Percentiles rank a stretch among this genome's conserved stretches.
Conservation (phyloP, 2,113 vertebrate species). For the Platysternon megacephalum region DNA sequence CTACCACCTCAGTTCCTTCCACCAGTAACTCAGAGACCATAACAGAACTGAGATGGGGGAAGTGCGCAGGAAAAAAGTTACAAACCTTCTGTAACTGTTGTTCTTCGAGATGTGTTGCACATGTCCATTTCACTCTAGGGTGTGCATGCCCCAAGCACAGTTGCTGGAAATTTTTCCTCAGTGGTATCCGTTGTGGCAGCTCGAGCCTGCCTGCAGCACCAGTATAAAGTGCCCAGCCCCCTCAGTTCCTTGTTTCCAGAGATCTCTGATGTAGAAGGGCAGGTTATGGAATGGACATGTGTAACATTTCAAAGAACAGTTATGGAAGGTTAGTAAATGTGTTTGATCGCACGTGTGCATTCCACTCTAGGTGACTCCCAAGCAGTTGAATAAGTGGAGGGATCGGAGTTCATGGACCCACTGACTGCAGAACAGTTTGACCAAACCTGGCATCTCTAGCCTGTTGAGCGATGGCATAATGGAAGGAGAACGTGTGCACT, state of each 20-base stretch:
- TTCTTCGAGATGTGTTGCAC: background rate
- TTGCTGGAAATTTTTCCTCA: background rate
- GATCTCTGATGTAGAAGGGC: background rate
- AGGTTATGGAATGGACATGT: background rate
- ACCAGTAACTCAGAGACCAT: background rate
- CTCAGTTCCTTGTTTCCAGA: background rate
- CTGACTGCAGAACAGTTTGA: no score
- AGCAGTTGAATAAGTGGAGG: background rate
- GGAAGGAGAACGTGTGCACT: no score
- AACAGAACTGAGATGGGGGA: background rate
- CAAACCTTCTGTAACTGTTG: background rate
- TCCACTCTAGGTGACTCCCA: background rate
- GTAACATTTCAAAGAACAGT: background rate
- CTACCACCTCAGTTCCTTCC: background rate
- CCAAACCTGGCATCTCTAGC: no score
- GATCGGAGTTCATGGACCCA: background rate
- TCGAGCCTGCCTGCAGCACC: background rate
- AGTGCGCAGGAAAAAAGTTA: background rate
- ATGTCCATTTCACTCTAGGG: background rate
- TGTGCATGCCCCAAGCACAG: background rate
- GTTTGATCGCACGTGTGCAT: background rate
- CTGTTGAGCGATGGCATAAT: no score
- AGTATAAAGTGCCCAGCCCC: background rate
- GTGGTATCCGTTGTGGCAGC: background rate
- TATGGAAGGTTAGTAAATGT: background rate